A percentile compares a stretch with the other conserved stretches of the same genome.
Conservation (phyloP, 2,113 vertebrate species). For the Tachycineta bicolor region DNA sequence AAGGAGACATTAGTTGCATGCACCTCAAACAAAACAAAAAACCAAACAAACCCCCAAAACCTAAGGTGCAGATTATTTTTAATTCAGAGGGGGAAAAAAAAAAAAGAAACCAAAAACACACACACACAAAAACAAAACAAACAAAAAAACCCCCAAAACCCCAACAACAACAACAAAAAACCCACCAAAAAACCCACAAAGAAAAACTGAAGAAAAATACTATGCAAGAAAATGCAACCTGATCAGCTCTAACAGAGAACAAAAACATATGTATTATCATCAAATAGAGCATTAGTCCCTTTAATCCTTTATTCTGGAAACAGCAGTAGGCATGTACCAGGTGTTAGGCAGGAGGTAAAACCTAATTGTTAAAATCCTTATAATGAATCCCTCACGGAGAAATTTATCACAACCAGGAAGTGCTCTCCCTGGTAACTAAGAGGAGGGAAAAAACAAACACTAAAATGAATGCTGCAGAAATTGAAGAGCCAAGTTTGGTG, state of each 20-base stretch:
- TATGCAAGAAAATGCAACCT: not conserved
- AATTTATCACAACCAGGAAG: not conserved
- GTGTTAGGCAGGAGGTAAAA: not conserved
- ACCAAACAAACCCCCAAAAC: not conserved
- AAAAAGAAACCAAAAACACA: too few species aligned
- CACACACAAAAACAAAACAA: too few species aligned
- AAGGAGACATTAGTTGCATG: not conserved
- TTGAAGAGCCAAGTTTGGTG: not conserved
- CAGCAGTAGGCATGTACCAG: not conserved
- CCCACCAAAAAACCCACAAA: too few species aligned
- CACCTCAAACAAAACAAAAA: not conserved
- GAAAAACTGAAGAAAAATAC: not conserved
- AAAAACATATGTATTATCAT: not conserved
- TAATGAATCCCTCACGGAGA: not conserved
- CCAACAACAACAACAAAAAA: too few species aligned
- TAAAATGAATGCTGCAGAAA: not conserved
- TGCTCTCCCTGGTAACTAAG: not conserved
- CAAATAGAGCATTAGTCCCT: not conserved
- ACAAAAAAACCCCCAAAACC: too few species aligned
- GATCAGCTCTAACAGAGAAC: not conserved
- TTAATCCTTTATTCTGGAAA: not conserved
- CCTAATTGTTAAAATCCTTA: not conserved
- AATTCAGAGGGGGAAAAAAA: not conserved
- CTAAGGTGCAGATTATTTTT: not conserved
- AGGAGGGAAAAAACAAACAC: not conserved